Evolutionary conservation across 1,140 invertebrate genomes (phyloP).

Genomic region (Procambarus clarkii): DNA sequence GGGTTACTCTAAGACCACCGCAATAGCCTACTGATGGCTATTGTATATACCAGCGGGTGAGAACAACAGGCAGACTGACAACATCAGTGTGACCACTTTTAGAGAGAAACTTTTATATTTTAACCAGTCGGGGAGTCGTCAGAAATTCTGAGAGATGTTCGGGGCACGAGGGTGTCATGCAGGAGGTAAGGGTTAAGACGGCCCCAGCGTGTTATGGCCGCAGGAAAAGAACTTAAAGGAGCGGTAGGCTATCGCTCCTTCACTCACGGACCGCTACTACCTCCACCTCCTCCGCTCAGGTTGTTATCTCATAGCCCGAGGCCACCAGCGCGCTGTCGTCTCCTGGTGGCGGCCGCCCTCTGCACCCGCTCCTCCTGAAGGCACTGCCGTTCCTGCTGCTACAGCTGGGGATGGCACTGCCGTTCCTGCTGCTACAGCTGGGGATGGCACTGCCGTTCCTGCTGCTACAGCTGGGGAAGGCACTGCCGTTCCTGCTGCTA

Average conservation of each 20-base stretch:
- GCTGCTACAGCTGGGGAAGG: background rate
- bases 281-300: background rate
- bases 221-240: background rate
- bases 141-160: too few relatives aligned
- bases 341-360: background rate
- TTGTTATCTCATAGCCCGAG: conserved; percentile 49
- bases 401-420: too few relatives aligned
- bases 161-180: too few relatives aligned
- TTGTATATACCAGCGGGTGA: too few relatives aligned
- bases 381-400: background rate
- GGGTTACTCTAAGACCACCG: too few relatives aligned
- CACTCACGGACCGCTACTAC: background rate
- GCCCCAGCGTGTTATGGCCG: too few relatives aligned
- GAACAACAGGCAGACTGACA: background rate
- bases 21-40: too few relatives aligned
- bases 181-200: too few relatives aligned
- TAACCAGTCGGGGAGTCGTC: too few relatives aligned
- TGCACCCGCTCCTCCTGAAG: background rate
- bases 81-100: background rate
- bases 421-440: background rate
- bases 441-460: background rate
- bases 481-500: background rate
- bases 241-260: background rate
- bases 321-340: background rate
- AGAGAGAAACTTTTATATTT: too few relatives aligned